Evolutionary conservation across 2,888 invertebrate genomes (phyloP).

Genomic region (Pteria penguin): DNA sequence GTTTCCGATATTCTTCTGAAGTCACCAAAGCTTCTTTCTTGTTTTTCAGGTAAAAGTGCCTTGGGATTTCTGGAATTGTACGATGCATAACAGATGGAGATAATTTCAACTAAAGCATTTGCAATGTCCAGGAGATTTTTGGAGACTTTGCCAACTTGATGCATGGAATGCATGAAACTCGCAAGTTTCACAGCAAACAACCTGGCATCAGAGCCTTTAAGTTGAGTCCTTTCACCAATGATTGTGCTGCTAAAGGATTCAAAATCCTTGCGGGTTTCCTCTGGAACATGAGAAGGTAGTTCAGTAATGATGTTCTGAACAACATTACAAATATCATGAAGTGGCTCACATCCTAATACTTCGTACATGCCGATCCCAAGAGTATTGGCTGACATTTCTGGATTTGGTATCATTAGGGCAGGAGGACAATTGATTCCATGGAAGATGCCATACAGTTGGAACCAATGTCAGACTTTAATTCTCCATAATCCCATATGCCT

Average conservation of each 20-base stretch:
- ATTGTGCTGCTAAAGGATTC: slow-evolving; percentile 1
- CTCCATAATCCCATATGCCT: background rate
- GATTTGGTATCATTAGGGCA: background rate
- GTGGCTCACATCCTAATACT: slow-evolving; percentile 12
- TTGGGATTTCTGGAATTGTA: slow-evolving; percentile 2
- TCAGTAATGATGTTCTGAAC: slow-evolving; percentile 20
- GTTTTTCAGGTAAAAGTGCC: slow-evolving; percentile 15
- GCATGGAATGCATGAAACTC: background rate
- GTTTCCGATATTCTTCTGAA: background rate
- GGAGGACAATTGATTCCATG: slow-evolving; percentile 15
- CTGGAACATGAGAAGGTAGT: slow-evolving; percentile 11
- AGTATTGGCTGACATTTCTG: background rate
- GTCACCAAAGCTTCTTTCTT: slow-evolving; percentile 21
- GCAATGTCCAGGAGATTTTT: background rate
- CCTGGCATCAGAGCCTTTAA: slow-evolving; percentile 20
- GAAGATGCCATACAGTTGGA: background rate
- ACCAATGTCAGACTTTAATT: background rate
- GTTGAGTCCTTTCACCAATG: slow-evolving; percentile 13
- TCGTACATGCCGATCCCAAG: background rate
- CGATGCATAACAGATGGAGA: slow-evolving; percentile 1
- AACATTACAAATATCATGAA: slow-evolving; percentile 19
- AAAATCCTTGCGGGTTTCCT: slow-evolving; percentile 13
- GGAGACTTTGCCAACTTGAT: background rate
- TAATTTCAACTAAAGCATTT: slow-evolving; percentile 7
- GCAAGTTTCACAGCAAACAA: slow-evolving; percentile 13